These are phyloP conservation scores for Octonoba sinensis DNA, from an alignment of 2,888 invertebrate genomes.

Conservation along the genomic window DNA sequence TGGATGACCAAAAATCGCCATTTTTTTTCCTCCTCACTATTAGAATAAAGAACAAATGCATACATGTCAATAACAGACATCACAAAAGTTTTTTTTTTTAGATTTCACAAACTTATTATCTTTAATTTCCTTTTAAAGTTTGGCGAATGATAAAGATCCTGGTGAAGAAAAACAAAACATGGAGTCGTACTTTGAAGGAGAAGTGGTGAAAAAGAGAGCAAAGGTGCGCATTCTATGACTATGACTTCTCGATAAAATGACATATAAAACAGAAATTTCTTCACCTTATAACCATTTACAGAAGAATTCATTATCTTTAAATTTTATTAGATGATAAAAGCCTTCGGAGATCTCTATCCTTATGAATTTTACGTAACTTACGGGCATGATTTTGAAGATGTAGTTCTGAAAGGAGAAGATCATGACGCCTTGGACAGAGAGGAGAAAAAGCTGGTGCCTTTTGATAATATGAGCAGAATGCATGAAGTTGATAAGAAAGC, in stretches of 20 bases:
- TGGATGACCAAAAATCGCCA: too few relatives aligned
- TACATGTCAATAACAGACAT: too few relatives aligned
- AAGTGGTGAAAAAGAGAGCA: conserved; percentile 25
- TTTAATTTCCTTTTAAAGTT: too few relatives aligned
- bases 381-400: conserved; percentile 26
- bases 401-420: conserved; percentile 3
- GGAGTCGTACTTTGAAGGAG: conserved; percentile 3
- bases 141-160: too few relatives aligned
- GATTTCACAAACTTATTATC: too few relatives aligned
- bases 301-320: not conserved
- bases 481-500: conserved; percentile 20
- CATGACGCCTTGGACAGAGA: conserved; percentile 3
- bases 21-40: too few relatives aligned
- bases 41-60: too few relatives aligned
- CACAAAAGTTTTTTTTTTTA: too few relatives aligned
- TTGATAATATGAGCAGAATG: conserved; percentile 26
- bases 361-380: conserved; percentile 26
- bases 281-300: too few relatives aligned
- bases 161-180: not conserved
- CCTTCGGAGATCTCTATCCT: conserved; percentile 31
- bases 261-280: too few relatives aligned
- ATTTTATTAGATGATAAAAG: conserved; percentile 37
- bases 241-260: too few relatives aligned
- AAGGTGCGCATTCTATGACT: conserved; percentile 3
- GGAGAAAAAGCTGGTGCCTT: conserved; percentile 13